Evolutionary conservation across 2,113 vertebrate genomes (phyloP).

Genomic region (Charina bottae): DNA sequence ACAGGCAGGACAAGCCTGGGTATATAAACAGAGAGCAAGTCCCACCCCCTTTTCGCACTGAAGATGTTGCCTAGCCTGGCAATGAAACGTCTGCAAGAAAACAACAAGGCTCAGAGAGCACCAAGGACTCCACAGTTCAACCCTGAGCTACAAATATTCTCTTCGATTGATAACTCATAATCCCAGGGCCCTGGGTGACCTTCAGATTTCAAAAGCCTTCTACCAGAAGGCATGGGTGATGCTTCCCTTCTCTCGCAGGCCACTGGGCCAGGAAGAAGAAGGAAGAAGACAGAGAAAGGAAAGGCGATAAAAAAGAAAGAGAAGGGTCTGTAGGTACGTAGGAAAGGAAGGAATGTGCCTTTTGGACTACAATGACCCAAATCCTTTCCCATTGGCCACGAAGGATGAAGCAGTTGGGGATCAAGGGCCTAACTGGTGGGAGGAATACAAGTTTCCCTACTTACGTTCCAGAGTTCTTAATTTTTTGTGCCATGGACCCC

Average conservation of each 20-base stretch:
- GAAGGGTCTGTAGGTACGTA: background rate
- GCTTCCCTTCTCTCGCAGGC: background rate
- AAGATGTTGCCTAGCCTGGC: no score
- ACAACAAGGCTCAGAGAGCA: no score
- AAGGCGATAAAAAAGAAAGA: background rate
- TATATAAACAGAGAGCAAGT: no score
- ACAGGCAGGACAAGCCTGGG: no score
- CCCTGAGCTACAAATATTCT: no score
- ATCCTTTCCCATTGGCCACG: background rate
- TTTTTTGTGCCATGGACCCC: background rate
- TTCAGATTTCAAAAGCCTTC: slow-evolving; percentile 10
- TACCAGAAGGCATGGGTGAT: background rate
- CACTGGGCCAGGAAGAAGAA: background rate
- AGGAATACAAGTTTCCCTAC: background rate
- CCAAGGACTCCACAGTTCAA: no score
- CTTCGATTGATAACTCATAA: no score
- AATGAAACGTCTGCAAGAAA: no score
- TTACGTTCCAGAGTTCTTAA: background rate
- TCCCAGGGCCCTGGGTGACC: background rate
- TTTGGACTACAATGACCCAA: background rate
- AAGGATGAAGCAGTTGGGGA: background rate
- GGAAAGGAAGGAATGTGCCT: background rate
- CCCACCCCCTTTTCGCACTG: no score
- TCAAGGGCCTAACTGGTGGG: background rate
- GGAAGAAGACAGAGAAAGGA: background rate